A percentile compares a stretch with the other conserved stretches of the same genome.
Conservation (phyloP, 2,888 invertebrate species). For the Tinea pellionella region DNA sequence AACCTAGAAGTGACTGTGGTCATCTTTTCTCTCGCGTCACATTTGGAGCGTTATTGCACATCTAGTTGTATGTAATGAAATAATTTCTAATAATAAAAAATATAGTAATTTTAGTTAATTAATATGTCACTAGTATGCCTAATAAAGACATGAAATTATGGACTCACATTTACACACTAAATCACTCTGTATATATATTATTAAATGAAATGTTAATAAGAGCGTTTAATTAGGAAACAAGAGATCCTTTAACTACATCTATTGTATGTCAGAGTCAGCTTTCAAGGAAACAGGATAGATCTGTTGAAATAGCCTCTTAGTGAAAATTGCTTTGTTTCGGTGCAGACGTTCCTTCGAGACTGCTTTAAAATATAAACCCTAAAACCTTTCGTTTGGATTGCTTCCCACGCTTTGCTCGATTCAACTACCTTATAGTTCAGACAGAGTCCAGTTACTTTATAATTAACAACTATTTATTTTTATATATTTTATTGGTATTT, state of each 20-base stretch:
- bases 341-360: neutral
- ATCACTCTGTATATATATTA: neutral
- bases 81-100: too few species aligned
- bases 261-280: neutral
- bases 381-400: neutral
- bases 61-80: too few species aligned
- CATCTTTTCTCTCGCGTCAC: too few species aligned
- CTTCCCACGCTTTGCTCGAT: neutral
- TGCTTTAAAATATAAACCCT: neutral
- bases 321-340: conserved; percentile 15
- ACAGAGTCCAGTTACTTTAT: neutral
- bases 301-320: conserved; percentile 15
- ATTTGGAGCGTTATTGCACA: too few species aligned
- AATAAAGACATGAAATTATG: too few species aligned
- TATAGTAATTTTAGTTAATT: too few species aligned
- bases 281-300: conserved; percentile 2
- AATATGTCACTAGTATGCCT: too few species aligned
- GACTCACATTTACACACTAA: too few species aligned
- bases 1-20: too few species aligned
- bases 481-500: neutral
- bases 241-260: neutral
- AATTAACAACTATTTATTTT: neutral
- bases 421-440: neutral
- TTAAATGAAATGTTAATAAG: neutral
- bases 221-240: neutral